These are phyloP conservation scores for Helogale parvula DNA, from an alignment of 2,113 vertebrate genomes.

Conservation along the genomic window DNA sequence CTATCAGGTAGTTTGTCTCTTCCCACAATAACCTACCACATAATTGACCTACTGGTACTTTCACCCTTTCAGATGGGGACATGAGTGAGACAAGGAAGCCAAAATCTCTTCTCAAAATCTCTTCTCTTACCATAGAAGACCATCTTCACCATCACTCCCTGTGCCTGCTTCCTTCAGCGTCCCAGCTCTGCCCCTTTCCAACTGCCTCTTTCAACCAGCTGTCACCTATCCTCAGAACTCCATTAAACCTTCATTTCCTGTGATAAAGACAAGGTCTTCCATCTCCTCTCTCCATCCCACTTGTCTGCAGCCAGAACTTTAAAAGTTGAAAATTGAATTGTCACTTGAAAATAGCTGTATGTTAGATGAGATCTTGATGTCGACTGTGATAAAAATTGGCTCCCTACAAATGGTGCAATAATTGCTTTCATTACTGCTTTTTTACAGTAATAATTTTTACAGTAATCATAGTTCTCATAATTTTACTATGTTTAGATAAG, in stretches of 20 bases:
- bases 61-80: neutral
- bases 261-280: neutral
- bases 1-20: neutral
- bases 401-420: neutral
- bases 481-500: neutral
- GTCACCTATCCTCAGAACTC: neutral
- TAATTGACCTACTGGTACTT: neutral
- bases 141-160: neutral
- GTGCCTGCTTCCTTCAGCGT: neutral
- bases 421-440: neutral
- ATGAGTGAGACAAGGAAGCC: neutral
- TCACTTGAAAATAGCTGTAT: accelerated
- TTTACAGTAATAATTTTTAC: neutral
- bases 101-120: neutral
- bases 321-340: neutral
- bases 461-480: neutral
- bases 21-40: neutral
- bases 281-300: neutral
- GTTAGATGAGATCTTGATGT: neutral
- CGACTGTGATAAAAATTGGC: neutral
- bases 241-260: neutral
- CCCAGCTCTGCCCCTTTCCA: neutral
- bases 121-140: neutral
- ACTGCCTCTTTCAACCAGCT: neutral
- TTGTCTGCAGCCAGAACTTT: neutral